phyloP scores from a whole-genome alignment of 1,140 invertebrate genomes.

The Aphaenogaster floridana region DNA sequence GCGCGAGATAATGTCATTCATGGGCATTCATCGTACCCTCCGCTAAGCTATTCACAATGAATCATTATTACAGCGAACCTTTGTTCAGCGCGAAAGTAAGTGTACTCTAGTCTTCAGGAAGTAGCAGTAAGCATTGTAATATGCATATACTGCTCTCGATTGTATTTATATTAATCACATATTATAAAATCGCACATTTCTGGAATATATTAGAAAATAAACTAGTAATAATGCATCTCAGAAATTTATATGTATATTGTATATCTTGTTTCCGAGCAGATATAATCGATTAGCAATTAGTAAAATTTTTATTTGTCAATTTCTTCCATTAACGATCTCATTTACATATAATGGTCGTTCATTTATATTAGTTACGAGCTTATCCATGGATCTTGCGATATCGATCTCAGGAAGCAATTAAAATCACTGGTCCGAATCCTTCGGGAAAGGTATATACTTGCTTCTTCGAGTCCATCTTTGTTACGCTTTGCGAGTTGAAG shows the following conservation, averaged over 20 bases:
- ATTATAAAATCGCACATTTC: background rate
- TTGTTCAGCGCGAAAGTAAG: constrained; percentile 21
- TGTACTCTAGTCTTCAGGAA: constrained; percentile 6
- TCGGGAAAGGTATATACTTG: background rate
- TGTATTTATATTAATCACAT: background rate
- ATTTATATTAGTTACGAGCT: constrained; percentile 18
- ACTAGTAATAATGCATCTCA: background rate
- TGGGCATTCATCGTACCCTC: constrained; percentile 58
- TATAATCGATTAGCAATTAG: background rate
- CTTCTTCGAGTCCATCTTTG: background rate
- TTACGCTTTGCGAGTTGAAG: constrained; percentile 57
- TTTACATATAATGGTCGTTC: constrained; percentile 20
- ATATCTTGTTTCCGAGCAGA: background rate
- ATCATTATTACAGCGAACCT: constrained; percentile 26
- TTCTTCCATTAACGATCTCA: constrained; percentile 10
- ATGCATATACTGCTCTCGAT: background rate
- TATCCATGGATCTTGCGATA: constrained; percentile 28
- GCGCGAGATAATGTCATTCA: constrained; percentile 78
- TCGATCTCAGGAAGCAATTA: constrained; percentile 69
- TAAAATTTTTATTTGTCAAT: background rate
- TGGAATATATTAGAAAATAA: background rate
- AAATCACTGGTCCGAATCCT: constrained; percentile 14
- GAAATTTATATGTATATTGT: background rate
- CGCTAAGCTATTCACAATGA: constrained; percentile 28
- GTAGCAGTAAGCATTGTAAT: background rate